Percentiles rank a stretch among this genome's conserved stretches.
Conservation (phyloP, 1,140 invertebrate genomes). For the Argopecten irradians region DNA sequence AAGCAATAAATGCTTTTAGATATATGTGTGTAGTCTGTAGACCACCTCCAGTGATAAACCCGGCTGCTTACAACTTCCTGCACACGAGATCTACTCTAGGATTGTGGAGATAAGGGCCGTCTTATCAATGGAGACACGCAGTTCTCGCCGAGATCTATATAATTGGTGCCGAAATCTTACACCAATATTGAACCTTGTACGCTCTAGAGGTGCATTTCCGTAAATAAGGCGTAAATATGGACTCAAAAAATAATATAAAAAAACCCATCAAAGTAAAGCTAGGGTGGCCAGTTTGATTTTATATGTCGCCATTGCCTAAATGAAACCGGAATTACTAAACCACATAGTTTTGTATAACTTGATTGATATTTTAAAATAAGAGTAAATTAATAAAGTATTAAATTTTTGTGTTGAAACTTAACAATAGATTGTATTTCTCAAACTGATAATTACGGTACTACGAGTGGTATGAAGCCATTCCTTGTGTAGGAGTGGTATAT, state of each 20-base stretch:
- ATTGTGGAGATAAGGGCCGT: not conserved
- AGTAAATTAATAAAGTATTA: no score
- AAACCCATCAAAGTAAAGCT: no score
- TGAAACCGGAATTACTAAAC: no score
- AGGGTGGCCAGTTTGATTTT: no score
- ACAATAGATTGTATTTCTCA: no score
- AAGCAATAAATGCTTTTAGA: not conserved
- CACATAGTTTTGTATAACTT: no score
- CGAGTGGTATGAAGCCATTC: no score
- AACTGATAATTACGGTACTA: no score
- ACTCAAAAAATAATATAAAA: no score
- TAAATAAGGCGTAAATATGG: not conserved
- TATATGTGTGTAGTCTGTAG: not conserved
- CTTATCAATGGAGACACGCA: not conserved
- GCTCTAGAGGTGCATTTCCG: not conserved
- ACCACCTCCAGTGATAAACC: not conserved
- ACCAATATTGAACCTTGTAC: not conserved
- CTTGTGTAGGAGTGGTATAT: not conserved
- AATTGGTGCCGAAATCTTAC: not conserved
- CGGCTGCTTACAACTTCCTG: conserved; percentile 9
- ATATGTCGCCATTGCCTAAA: no score
- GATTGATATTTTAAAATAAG: no score
- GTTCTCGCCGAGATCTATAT: not conserved
- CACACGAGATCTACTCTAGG: not conserved
- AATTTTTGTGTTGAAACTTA: no score